phyloP scores from a whole-genome alignment of 2,113 vertebrate species.

The Sarotherodon lohbergeri region DNA sequence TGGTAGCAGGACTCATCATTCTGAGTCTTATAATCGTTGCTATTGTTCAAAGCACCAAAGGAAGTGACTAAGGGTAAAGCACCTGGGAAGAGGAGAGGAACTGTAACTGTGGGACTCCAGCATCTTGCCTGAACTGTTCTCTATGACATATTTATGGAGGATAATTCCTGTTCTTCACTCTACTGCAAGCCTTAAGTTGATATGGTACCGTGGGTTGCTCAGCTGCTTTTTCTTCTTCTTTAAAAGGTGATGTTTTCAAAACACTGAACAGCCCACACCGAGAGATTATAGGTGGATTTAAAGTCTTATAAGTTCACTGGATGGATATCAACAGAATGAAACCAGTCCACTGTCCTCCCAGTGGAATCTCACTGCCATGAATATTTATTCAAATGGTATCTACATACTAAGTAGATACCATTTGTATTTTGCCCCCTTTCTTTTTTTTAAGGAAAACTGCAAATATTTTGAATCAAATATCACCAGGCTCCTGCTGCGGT shows the following conservation, averaged over 20 bases:
- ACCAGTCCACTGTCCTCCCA: neutral
- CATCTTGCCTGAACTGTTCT: neutral
- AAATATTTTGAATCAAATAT: neutral
- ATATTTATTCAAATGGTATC: neutral
- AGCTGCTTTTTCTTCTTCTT: constrained; percentile 17
- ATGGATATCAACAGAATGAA: neutral
- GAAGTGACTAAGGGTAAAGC: neutral
- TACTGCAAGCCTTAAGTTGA: constrained; percentile 3
- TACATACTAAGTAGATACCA: neutral
- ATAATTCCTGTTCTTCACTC: neutral
- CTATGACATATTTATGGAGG: constrained; percentile 23
- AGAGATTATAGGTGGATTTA: neutral
- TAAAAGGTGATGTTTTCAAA: neutral
- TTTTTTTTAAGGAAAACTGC: neutral
- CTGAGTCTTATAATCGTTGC: constrained; percentile 46
- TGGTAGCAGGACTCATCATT: neutral
- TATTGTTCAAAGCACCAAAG: neutral
- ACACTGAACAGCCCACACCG: neutral
- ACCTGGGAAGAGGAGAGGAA: constrained; percentile 2
- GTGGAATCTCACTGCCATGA: neutral
- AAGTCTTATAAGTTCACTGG: neutral
- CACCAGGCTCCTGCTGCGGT: neutral
- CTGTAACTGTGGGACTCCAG: neutral
- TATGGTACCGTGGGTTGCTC: constrained; percentile 53
- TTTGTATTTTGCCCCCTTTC: neutral